phyloP scores from a whole-genome alignment of 1,140 invertebrate genomes.

The Ooceraea biroi region DNA sequence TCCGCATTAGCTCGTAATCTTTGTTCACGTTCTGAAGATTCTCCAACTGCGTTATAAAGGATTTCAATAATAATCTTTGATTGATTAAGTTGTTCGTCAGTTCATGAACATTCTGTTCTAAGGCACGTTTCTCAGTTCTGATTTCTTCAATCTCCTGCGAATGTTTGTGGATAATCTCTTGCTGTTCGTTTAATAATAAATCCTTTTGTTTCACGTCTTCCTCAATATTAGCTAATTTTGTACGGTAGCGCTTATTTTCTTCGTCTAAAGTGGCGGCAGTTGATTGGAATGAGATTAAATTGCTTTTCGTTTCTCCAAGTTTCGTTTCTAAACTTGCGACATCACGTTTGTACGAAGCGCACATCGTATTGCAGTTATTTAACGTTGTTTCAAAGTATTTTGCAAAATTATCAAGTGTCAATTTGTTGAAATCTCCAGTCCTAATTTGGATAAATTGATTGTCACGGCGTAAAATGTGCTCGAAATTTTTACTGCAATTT shows the following conservation, averaged over 20 bases:
- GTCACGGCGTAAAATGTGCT: constrained; percentile 32
- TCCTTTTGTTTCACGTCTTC: constrained; percentile 27
- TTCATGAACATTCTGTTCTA: constrained; percentile 62
- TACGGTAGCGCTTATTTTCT: constrained; percentile 49
- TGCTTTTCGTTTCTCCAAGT: constrained; percentile 39
- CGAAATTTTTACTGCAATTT: constrained; percentile 35
- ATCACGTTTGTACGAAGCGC: constrained; percentile 36
- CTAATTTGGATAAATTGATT: constrained; percentile 2
- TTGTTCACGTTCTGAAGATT: constrained; percentile 22
- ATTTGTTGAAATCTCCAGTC: constrained; percentile 49
- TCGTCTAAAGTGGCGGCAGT: constrained; percentile 65
- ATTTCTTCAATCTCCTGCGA: constrained; percentile 47
- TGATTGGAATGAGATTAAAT: neutral
- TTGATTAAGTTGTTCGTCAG: constrained; percentile 21
- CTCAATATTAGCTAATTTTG: constrained; percentile 29
- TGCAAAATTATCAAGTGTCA: constrained; percentile 45
- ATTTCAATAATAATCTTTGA: constrained; percentile 26
- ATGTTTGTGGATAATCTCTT: constrained; percentile 24
- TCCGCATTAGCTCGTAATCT: constrained; percentile 49
- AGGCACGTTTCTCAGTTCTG: constrained; percentile 53
- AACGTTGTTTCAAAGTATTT: constrained; percentile 39
- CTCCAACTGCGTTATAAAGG: neutral
- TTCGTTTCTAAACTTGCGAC: constrained; percentile 19
- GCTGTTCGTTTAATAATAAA: constrained; percentile 46
- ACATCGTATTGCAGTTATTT: constrained; percentile 25